These are phyloP conservation scores for Drosophila guanche DNA, from an alignment of 1,140 invertebrate genomes.

Conservation along the genomic window DNA sequence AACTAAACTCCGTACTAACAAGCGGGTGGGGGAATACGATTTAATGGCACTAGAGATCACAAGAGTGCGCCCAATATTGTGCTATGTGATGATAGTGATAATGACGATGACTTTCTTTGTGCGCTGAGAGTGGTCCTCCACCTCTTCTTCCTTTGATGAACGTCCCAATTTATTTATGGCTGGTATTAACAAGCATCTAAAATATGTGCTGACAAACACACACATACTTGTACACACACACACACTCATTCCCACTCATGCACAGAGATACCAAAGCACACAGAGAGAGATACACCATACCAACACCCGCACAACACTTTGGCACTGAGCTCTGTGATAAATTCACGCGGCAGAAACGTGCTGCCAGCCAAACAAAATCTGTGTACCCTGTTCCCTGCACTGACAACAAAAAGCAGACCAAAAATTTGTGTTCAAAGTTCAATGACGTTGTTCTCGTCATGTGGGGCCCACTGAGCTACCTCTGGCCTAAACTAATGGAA, in stretches of 20 bases:
- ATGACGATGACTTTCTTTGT: slow-evolving; percentile 33
- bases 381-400: slow-evolving; percentile 32
- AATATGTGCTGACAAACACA: slow-evolving; percentile 60
- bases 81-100: slow-evolving; percentile 45
- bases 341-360: slow-evolving; percentile 60
- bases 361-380: slow-evolving; percentile 41
- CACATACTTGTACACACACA: slow-evolving; percentile 8
- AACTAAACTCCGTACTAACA: slow-evolving; percentile 24
- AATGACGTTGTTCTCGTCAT: slow-evolving; percentile 53
- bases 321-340: slow-evolving; percentile 38
- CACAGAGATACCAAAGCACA: slow-evolving; percentile 6
- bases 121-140: slow-evolving; percentile 18
- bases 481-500: slow-evolving; percentile 28
- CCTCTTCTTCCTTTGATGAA: slow-evolving; percentile 23
- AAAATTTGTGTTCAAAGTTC: slow-evolving; percentile 42
- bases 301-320: slow-evolving; percentile 34
- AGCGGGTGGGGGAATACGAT: slow-evolving; percentile 14
- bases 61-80: slow-evolving; percentile 22
- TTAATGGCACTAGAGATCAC: neutral
- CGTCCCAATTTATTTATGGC: slow-evolving; percentile 51
- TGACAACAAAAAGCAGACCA: slow-evolving; percentile 31
- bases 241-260: slow-evolving; percentile 30
- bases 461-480: slow-evolving; percentile 8
- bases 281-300: neutral
- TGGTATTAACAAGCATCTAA: slow-evolving; percentile 62